Evolutionary conservation across 2,113 vertebrate species (phyloP).

Genomic region (Petromus typicus): DNA sequence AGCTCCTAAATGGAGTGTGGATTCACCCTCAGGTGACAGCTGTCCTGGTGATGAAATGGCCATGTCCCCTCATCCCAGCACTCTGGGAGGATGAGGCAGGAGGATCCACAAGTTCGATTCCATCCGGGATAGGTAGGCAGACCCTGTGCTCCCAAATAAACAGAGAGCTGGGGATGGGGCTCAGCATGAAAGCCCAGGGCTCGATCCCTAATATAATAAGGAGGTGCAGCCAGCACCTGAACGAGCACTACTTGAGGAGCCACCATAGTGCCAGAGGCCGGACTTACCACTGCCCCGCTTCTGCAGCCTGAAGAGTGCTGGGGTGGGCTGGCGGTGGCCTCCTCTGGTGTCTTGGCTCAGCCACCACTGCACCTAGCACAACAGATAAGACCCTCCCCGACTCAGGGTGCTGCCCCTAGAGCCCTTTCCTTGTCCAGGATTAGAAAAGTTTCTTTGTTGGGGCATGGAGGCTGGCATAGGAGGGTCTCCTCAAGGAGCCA

Average conservation of each 20-base stretch:
- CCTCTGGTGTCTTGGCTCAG: not conserved
- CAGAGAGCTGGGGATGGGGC: not conserved
- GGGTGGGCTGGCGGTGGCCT: too few relatives aligned
- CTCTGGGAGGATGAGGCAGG: not conserved
- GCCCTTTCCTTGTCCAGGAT: not conserved
- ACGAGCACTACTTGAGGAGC: too few relatives aligned
- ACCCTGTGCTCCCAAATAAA: not conserved
- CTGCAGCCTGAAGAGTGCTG: too few relatives aligned
- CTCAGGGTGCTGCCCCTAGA: not conserved
- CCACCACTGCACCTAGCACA: not conserved
- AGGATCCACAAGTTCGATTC: not conserved
- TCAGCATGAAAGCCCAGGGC: not conserved
- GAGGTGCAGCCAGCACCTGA: too few relatives aligned
- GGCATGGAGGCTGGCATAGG: not conserved
- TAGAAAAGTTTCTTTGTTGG: not conserved
- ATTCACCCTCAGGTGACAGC: not conserved
- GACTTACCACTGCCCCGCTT: too few relatives aligned
- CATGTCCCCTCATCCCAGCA: not conserved
- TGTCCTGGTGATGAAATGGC: not conserved
- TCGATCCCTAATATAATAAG: not conserved
- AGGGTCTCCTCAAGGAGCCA: not conserved
- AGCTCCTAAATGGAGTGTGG: too few relatives aligned
- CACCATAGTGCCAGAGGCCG: too few relatives aligned
- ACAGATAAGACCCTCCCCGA: not conserved
- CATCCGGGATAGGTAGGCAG: not conserved